These are phyloP conservation scores for Odontomyia ornata DNA, from an alignment of 2,888 invertebrate genomes.

Conservation along the genomic window DNA sequence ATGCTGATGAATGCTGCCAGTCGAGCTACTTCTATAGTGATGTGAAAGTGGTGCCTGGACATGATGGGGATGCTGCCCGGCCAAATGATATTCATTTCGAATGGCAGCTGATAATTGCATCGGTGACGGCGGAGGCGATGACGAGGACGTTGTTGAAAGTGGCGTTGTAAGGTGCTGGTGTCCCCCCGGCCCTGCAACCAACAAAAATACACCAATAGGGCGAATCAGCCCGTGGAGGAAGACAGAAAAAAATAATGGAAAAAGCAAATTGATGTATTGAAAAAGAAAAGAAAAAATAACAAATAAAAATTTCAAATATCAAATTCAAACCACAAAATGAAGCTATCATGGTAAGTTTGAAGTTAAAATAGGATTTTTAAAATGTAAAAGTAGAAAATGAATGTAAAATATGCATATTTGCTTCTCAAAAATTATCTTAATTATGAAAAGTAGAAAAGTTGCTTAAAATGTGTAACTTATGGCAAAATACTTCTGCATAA, in stretches of 20 bases:
- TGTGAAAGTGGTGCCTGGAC: conserved; percentile 44
- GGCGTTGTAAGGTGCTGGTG: conserved; percentile 60
- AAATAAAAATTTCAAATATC: conserved; percentile 35
- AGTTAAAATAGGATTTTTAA: background rate
- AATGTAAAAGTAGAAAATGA: background rate
- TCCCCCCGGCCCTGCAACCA: conserved; percentile 63
- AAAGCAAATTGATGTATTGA: conserved; percentile 53
- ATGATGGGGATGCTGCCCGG: conserved; percentile 32
- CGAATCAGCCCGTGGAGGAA: conserved; percentile 62
- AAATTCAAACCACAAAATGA: conserved; percentile 1
- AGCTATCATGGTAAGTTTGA: background rate
- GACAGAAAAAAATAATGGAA: conserved; percentile 53
- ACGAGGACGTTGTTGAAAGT: conserved; percentile 59
- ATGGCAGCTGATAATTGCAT: conserved; percentile 60
- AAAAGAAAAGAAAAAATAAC: conserved; percentile 48
- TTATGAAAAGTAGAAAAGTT: background rate
- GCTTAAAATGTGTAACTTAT: background rate
- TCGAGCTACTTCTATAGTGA: conserved; percentile 31
- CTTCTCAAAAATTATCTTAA: background rate
- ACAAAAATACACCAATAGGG: conserved; percentile 57
- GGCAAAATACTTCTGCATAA: conserved; percentile 4
- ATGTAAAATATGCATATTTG: background rate
- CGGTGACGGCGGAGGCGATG: conserved; percentile 61
- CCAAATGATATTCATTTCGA: conserved; percentile 47
- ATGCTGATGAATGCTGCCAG: conserved; percentile 32